Evolutionary conservation across 2,797 vertebrate genomes (phyloP).

Genomic region (Phataginus tetradactyla): DNA sequence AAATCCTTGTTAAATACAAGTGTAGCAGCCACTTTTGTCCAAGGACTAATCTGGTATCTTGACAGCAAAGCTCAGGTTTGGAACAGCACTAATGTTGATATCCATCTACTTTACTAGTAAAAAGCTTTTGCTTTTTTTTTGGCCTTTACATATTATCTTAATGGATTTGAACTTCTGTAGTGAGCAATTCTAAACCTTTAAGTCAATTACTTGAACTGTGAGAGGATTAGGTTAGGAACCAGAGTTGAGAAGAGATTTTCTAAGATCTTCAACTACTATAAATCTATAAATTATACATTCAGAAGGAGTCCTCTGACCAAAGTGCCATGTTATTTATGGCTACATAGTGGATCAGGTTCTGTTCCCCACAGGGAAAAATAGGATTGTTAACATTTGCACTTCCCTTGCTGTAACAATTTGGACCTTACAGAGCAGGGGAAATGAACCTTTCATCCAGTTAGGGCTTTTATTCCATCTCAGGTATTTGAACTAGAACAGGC

Average conservation of each 20-base stretch:
- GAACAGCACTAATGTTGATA: not conserved
- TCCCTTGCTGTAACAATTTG: not conserved
- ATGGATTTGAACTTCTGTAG: not conserved
- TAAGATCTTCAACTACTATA: slow-evolving; percentile 17
- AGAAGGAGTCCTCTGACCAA: not conserved
- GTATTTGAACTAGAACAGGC: not conserved
- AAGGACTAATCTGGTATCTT: not conserved
- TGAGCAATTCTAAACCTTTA: not conserved
- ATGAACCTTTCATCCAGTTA: not conserved
- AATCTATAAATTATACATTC: not conserved
- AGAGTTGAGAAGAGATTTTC: slow-evolving; percentile 12
- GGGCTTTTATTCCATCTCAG: not conserved
- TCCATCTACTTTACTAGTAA: no score
- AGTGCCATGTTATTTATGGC: not conserved
- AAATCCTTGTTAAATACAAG: not conserved
- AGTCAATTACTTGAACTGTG: not conserved
- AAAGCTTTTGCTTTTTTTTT: not conserved
- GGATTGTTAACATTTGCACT: not conserved
- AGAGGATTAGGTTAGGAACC: not conserved
- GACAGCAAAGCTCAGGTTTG: not conserved
- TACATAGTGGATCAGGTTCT: not conserved
- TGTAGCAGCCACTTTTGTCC: not conserved
- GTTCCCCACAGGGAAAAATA: not conserved
- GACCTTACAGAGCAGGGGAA: not conserved
- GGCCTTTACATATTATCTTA: not conserved